Conservation (phyloP, 2,888 invertebrate species). For the Limenitis camilla region DNA sequence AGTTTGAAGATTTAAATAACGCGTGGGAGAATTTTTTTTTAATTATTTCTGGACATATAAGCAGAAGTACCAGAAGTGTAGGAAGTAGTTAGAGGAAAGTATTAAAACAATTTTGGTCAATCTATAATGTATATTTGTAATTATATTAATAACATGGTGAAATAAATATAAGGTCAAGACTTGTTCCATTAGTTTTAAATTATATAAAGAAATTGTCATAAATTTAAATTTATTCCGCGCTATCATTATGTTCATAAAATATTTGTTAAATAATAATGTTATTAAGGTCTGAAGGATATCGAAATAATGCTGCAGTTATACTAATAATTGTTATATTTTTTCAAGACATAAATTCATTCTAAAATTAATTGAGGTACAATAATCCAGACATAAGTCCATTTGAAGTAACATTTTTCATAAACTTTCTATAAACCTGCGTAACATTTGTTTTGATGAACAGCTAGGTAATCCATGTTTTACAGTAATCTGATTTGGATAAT, state of each 20-base stretch:
- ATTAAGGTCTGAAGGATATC: conserved; percentile 7
- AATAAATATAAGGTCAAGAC: conserved; percentile 43
- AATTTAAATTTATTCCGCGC: too few relatives aligned
- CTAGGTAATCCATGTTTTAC: conserved; percentile 17
- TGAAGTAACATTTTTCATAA: conserved; percentile 46
- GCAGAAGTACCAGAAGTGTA: too few relatives aligned
- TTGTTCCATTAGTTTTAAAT: conserved; percentile 31
- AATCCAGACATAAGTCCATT: conserved; percentile 62
- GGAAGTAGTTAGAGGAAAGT: conserved; percentile 16
- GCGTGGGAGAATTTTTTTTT: too few relatives aligned
- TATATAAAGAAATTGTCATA: too few relatives aligned
- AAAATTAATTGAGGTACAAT: conserved; percentile 70
- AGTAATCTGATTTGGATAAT: conserved; percentile 14
- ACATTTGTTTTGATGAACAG: conserved; percentile 18
- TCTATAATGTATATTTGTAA: conserved; percentile 49
- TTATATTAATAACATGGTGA: conserved; percentile 40
- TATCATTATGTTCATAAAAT: neutral
- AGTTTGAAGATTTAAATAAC: too few relatives aligned
- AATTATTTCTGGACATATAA: too few relatives aligned
- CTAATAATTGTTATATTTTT: conserved; percentile 52
- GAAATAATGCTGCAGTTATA: conserved; percentile 23
- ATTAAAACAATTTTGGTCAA: conserved; percentile 35
- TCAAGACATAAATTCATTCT: conserved; percentile 66
- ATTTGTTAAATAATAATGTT: neutral
- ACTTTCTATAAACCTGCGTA: conserved; percentile 42